Evolutionary conservation across 1,140 invertebrate species (phyloP), one percentile per base, ranked within the genome.

Genomic region (Procambarus virginalis): DNA sequence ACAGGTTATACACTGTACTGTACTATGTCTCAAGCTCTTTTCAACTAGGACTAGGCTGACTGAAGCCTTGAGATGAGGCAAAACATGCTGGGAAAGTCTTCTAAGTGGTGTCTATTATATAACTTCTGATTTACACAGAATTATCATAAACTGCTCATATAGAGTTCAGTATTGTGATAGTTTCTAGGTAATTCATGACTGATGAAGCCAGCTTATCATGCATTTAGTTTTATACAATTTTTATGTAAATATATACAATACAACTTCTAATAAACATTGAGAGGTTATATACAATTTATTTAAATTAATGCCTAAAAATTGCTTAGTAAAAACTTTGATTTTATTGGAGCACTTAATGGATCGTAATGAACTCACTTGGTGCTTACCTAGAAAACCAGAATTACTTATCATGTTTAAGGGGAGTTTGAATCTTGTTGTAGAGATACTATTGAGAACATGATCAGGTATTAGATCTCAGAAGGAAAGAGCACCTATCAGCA

Each of bases 221-320:
- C 75, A 86, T 48, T 55, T 86, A 78, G 34, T 78, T 86, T 78
- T 86, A 86, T 86, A 86, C 58, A 17, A n/a, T 82, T 58, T 68
- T 64, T 68, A 82, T 55, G 58, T 83, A 83, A 64, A 83, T 68
- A 83, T 83, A 83, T 78, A 78, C 22, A 78, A 34, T 49, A 78
- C 49, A 78, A 84, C 49, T 73, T 49, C 34, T 51, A 84, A 84
- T 84, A 84, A 84, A 84, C 34, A 70, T 51, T 84, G 64, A 84
- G n/a, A 51, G 4, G 46, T 22, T 20, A 49, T 49, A 73, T 4
- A 80, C 20, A 55, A 84, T 49, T 84, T 84, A 60, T 48, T 73
- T 84, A 34, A 45, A n/a, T 22, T 68, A n/a, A 49, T 49, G 60
- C 82, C 68, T 17, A 70, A 55, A 80, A 49, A 20, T 58, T 49